Base-by-base conservation (phyloP, 1,140 invertebrate species). In the Rhyacophila brunnea region DNA sequence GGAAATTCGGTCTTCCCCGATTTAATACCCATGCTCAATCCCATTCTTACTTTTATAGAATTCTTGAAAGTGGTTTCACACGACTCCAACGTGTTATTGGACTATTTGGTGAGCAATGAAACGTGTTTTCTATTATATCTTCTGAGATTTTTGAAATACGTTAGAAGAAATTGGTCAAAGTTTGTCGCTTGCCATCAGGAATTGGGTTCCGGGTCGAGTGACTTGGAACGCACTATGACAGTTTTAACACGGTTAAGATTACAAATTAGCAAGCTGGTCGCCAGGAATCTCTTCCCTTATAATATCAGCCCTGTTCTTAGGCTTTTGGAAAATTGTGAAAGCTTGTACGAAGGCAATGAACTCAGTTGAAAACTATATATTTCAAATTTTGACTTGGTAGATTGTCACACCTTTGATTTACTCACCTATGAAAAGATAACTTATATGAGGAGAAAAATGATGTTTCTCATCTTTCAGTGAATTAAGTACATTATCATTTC, bases 111-210 rank as follows among this genome's bases (percentile, higher is more conserved):
- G 18, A 93, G 91, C 65, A 94, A 93, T 70, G 92, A 95, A 72
- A 96, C 92, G 4, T 93, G 91, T 74, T 95, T 95, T 71, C 74
- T 95, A 38, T 74, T 93, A 2, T 96, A 95, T 78, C 76, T 96
- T 46, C 78, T 93, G 46, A 81, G 91, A 64, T 88, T 94, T 68
- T 79, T 96, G 14, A 94, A 95, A 67, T 93, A 91, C 76, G 85
- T 92, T 10, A 80, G 87, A 59, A 82, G 88, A 62, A 91, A 92
- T 71, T 94, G 92, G 91, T 74, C 82, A 0, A 89, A 89, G 67
- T 94, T 95, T 70, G 81, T 92, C 0, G 87, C 85, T 58, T 93
- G 90, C 71, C 87, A 85, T 55, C 68, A 70, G 38, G 58, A 67
- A 0, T 79, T 77, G 15, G 80, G 78, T 15, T 71, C 72, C 48